Evolutionary conservation across 2,113 vertebrate species (phyloP), one percentile per base, ranked within the genome.

Genomic region (Chaetops frenatus): DNA sequence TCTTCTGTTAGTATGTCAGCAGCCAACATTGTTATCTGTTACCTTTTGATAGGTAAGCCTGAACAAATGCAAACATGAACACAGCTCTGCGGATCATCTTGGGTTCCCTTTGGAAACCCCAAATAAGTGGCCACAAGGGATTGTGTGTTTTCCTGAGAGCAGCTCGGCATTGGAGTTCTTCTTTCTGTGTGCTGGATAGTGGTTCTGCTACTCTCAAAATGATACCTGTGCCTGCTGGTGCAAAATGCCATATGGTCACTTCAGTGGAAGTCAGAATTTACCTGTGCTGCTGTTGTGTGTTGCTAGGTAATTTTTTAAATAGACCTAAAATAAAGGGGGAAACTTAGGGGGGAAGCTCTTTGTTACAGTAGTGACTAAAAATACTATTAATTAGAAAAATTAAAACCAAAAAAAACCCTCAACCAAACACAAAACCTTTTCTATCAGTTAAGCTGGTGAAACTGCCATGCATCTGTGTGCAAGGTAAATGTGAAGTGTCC

Each of bases 41-140:
- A 92, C 95, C 91, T 92, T 96, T 96, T 91, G 79, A 64, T 95
- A 96, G 91, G 92, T 94, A 89, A 83, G 65, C 65, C 51, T 73
- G 85, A 93, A 77, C 90, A 93, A 95, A 88, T 87, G 81, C 89
- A 92, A 78, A 95, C 29, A 62, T 9, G 83, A 96, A 66, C 66
- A 65, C 70, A 93, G 62, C 87, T 90, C 81, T 74, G 56, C 47
- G 62, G 95, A 96, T 95, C 92, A 70, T 66, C 91, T 83, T 0
- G 70, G 91, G 76, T 95, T 96, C 92, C 86, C 86, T 74, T 82
- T 81, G 90, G 80, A 92, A 91, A 92, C 73, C 86, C 72, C 76
- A 67, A 50, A 54, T 66, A 88, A 92, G n/a, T 92, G 91, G 57
- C 72, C 40, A 82, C 80, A 90, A 92, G 86, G 53, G 80, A 92